A percentile compares a stretch with the other conserved stretches of the same genome.
Evolutionary conservation across 2,113 vertebrate species (phyloP).

Genomic region (Hydropotes inermis): DNA sequence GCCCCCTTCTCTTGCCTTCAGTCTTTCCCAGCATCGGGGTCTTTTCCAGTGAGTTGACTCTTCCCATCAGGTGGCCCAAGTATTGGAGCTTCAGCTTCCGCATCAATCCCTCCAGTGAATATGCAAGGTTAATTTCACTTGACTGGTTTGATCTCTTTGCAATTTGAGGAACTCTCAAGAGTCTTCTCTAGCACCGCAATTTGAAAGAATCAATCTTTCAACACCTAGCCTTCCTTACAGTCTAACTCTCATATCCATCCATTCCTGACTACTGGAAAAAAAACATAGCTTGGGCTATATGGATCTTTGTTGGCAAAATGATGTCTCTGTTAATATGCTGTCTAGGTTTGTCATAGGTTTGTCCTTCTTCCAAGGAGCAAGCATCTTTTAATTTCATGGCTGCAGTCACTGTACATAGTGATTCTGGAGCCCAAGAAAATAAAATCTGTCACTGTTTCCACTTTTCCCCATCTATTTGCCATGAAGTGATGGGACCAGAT

Average conservation of each 20-base stretch:
- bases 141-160: neutral
- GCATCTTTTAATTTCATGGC: neutral
- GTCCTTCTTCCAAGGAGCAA: neutral
- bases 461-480: neutral
- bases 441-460: neutral
- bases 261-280: neutral
- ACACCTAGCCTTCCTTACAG: neutral
- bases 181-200: neutral
- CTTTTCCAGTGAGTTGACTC: neutral
- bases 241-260: neutral
- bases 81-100: neutral
- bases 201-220: neutral
- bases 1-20: neutral
- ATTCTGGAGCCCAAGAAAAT: neutral
- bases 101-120: neutral
- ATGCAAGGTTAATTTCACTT: neutral
- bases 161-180: neutral
- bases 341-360: neutral
- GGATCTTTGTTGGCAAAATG: neutral
- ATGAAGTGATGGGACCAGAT: neutral
- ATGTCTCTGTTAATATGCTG: neutral
- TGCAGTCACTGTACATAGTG: neutral
- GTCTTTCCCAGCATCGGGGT: neutral
- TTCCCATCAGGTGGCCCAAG: neutral
- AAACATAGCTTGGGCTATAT: neutral